Base-by-base conservation (phyloP, 2,888 invertebrate species). In the Harpalus rufipes region DNA sequence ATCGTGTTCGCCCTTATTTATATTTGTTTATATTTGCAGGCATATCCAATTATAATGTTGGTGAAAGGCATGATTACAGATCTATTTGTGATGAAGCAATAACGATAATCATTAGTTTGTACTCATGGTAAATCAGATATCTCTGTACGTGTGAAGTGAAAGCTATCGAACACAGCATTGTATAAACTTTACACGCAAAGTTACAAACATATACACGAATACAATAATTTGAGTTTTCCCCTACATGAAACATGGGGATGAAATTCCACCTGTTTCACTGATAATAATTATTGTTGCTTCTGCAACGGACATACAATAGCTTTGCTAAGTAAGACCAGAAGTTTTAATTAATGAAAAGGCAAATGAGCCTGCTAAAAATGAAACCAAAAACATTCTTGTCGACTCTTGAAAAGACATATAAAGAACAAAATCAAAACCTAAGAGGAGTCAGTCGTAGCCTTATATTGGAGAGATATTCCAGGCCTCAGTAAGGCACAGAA, bases 51-150 rank as follows among this genome's bases (percentile, higher is more conserved):
- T 8, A 51, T 51, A 10, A 5, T 8, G 12, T 8, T 51, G 44
- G 1, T 51, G 44, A 12, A 51, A 51, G 12, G 8, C 44, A 4
- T 12, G 12, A 12, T 51, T 8, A 51, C 12, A 51, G 8, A 51
- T 51, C 44, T 51, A 12, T 51, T 51, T 51, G 44, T 51, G 44
- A 51, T 51, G 44, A 51, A 51, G 44, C 44, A 51, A 51, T 51
- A 51, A 51, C 44, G 44, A 51, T 51, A 51, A 51, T 51, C 10
- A 51, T 51, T 51, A 51, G 44, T 51, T 51, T 32, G 10, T 12
- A 51, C 44, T 51, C 44, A 51, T 51, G 44, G 44, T 12, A 12
- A 51, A 51, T 51, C 44, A 51, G 44, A 51, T 51, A 51, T 51
- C 10, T 51, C 10, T 51, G 5, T 51, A 51, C 44, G 44, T 51